Conservation (phyloP, 2,113 vertebrate genomes). For the Cottus gobio region DNA sequence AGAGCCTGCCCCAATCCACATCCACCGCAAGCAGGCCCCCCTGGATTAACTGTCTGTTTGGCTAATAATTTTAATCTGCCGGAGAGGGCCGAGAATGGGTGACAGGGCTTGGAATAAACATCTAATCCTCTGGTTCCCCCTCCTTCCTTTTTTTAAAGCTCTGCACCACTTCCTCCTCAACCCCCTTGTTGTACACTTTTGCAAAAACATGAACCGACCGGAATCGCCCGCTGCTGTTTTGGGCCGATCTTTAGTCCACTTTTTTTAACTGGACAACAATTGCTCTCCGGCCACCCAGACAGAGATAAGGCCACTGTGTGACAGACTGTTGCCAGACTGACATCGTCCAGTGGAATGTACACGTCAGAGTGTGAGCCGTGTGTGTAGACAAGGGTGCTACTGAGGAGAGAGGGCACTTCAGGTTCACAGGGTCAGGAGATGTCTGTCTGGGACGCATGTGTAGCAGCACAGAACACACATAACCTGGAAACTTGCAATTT, state of each 20-base stretch:
- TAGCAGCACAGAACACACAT: constrained; percentile 29
- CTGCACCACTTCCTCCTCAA: constrained; percentile 19
- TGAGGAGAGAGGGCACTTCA: constrained; percentile 61
- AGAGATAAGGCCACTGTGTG: constrained; percentile 52
- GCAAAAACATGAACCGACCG: constrained; percentile 9
- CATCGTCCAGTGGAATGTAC: constrained; percentile 81
- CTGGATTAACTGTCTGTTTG: constrained; percentile 87
- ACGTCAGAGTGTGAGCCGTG: constrained; percentile 63
- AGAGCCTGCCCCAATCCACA: constrained; percentile 92
- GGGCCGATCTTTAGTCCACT: background rate
- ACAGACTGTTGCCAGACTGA: constrained; percentile 81
- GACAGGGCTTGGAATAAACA: constrained; percentile 83
- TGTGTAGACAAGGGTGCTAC: constrained; percentile 60
- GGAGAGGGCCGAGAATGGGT: constrained; percentile 75
- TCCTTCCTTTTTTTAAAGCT: background rate
- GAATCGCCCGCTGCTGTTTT: background rate
- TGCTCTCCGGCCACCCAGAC: constrained; percentile 39
- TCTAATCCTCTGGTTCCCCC: constrained; percentile 61
- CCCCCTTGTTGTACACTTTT: constrained; percentile 13
- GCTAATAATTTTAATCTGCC: constrained; percentile 89
- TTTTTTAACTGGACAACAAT: constrained; percentile 16
- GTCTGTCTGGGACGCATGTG: constrained; percentile 74
- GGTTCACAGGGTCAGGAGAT: constrained; percentile 78
- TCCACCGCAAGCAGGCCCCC: constrained; percentile 63
- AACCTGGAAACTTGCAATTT: background rate